phyloP scores from a whole-genome alignment of 2,113 vertebrate species.

The Microcebus griseorufus region DNA sequence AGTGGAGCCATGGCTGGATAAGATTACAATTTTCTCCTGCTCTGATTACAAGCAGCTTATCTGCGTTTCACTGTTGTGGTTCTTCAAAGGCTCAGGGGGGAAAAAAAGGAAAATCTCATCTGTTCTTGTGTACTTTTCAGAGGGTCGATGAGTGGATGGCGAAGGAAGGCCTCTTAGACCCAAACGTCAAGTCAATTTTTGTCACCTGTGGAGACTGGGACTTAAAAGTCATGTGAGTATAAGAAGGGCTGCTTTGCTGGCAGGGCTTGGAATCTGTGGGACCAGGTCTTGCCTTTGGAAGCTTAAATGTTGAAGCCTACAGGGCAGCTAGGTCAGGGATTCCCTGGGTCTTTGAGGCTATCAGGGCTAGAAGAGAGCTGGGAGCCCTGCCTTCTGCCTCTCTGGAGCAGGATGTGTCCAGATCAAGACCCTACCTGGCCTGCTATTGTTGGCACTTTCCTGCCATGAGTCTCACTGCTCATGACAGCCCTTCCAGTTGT shows the following conservation, averaged over 20 bases:
- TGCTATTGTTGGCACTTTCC: neutral
- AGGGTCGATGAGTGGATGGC: conserved; percentile 92
- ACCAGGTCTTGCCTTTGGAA: neutral
- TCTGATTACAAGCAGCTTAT: conserved; percentile 86
- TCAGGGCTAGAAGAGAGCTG: neutral
- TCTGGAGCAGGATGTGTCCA: neutral
- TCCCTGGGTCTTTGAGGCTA: neutral
- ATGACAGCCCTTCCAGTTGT: neutral
- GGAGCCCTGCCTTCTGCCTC: neutral
- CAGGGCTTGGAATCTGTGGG: conserved; percentile 3
- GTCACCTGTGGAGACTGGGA: conserved; percentile 93
- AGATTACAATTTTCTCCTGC: conserved; percentile 85
- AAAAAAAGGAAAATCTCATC: conserved; percentile 77
- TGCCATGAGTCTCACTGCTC: neutral
- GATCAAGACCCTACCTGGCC: neutral
- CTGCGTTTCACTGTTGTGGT: conserved; percentile 81
- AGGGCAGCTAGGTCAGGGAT: neutral
- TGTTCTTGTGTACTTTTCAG: conserved; percentile 87
- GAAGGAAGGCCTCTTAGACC: conserved; percentile 91
- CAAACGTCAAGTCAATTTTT: conserved; percentile 92
- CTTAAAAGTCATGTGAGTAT: conserved; percentile 93
- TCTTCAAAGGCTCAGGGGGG: conserved; percentile 77
- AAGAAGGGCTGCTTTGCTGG: conserved; percentile 53
- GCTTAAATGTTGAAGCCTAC: neutral
- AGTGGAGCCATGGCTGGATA: conserved; percentile 74